Percentiles rank a stretch among this genome's conserved stretches.
phyloP scores from a whole-genome alignment of 2,113 vertebrate genomes.

The Cygnus atratus region DNA sequence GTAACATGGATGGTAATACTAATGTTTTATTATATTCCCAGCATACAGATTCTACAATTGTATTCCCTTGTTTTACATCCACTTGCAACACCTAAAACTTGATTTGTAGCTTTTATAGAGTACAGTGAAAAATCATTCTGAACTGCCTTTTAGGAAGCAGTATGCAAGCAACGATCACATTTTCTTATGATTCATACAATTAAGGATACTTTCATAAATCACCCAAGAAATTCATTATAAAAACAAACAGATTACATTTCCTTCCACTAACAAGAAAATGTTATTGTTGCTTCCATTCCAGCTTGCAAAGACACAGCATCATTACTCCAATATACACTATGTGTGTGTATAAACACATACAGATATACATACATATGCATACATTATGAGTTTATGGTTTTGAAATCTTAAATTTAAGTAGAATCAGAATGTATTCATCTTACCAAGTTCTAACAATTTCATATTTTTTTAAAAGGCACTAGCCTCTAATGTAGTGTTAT shows the following conservation, averaged over 20 bases:
- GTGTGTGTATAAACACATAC: background rate
- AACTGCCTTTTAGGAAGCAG: background rate
- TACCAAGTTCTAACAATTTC: conserved; percentile 10
- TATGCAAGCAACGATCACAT: background rate
- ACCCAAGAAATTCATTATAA: background rate
- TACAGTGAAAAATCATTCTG: background rate
- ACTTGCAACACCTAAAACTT: background rate
- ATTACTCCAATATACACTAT: background rate
- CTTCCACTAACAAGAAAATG: background rate
- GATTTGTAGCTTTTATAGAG: background rate
- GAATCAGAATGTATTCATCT: background rate
- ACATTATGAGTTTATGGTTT: background rate
- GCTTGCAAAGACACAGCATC: background rate
- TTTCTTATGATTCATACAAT: background rate
- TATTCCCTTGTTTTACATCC: background rate
- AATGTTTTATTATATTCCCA: background rate
- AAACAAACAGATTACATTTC: background rate
- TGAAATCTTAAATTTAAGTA: background rate
- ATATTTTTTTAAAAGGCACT: conserved; percentile 16
- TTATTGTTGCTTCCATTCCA: background rate
- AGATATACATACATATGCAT: background rate
- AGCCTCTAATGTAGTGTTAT: conserved; percentile 19
- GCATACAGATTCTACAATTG: background rate
- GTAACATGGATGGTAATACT: background rate
- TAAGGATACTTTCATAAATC: background rate